phyloP scores from a whole-genome alignment of 2,113 vertebrate species.

The Psammodynastes pulverulentus region DNA sequence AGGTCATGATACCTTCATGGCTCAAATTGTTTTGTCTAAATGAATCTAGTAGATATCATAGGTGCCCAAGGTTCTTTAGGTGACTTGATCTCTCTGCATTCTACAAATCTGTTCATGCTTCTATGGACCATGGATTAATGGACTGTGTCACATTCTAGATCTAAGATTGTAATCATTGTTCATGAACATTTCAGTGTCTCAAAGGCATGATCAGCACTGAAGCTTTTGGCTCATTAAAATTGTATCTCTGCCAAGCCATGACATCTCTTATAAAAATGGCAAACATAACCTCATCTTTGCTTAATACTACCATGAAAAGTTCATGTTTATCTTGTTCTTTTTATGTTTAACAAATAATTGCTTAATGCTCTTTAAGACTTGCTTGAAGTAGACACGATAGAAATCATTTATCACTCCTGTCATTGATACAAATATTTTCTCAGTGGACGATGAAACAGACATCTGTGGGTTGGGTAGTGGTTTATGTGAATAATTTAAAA shows the following conservation, averaged over 20 bases:
- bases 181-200: not conserved
- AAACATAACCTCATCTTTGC: not conserved
- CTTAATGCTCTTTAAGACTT: not conserved
- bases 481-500: conserved; percentile 25
- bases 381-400: not conserved
- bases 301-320: not conserved
- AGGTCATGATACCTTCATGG: not conserved
- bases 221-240: not conserved
- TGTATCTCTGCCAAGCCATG: not conserved
- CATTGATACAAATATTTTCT: conserved; percentile 1
- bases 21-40: not conserved
- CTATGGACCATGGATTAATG: not conserved
- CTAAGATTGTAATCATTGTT: not conserved
- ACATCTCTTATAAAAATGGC: not conserved
- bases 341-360: conserved; percentile 19
- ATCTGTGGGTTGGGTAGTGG: not conserved
- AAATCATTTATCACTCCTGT: not conserved
- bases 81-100: not conserved
- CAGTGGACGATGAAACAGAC: not conserved
- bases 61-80: not conserved
- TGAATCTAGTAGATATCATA: not conserved
- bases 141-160: not conserved
- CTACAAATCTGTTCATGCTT: not conserved
- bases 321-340: not conserved
- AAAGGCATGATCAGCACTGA: not conserved